These are phyloP conservation scores for Zygogramma bicolorata DNA, from an alignment of 2,888 invertebrate species.

Conservation along the genomic window DNA sequence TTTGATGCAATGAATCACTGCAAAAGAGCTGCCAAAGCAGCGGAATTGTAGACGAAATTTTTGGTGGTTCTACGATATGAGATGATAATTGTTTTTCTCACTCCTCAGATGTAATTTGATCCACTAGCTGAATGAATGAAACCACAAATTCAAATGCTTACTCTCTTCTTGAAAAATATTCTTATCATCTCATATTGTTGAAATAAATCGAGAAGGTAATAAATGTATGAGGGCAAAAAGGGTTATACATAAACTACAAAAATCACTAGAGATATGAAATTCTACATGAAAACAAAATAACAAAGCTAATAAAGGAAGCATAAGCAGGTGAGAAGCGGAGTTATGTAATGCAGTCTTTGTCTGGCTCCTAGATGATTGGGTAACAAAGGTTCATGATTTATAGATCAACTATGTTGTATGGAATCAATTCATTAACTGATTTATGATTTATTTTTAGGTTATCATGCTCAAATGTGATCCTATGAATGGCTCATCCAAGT, in stretches of 20 bases:
- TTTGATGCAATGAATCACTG: slow-evolving; percentile 1
- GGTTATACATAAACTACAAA: slow-evolving; percentile 3
- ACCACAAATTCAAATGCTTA: no score
- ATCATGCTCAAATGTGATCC: no score
- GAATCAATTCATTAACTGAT: no score
- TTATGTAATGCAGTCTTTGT: slow-evolving; percentile 24
- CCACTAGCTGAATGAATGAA: no score
- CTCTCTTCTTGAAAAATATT: no score
- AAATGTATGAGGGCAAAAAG: not conserved
- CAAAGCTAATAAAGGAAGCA: slow-evolving; percentile 51
- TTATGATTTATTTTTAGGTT: not conserved
- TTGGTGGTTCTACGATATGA: not conserved
- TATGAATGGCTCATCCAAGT: no score
- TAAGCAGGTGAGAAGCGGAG: slow-evolving; percentile 61
- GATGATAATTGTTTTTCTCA: not conserved
- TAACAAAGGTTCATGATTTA: not conserved
- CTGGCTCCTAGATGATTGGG: slow-evolving; percentile 24
- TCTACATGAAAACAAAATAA: slow-evolving; percentile 40
- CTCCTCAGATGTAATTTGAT: no score
- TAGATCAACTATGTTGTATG: no score
- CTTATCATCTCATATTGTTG: not conserved
- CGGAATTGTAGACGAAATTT: slow-evolving; percentile 6
- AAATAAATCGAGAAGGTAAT: not conserved
- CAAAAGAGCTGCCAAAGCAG: not conserved
- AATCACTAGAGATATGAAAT: not conserved